Base-by-base conservation (phyloP, 2,797 vertebrate species). In the Catharus ustulatus region DNA sequence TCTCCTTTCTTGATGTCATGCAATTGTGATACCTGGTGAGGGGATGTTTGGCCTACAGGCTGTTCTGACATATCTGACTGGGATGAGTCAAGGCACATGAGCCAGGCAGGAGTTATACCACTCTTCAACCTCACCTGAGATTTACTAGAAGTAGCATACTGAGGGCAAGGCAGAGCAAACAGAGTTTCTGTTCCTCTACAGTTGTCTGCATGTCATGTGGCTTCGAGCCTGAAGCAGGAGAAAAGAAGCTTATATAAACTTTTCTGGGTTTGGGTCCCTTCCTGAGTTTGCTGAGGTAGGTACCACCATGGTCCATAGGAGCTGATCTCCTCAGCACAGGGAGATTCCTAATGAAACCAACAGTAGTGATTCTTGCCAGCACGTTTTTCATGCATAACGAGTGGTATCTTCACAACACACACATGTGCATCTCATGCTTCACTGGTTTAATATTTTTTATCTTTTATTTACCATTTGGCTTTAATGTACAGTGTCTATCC, bases 231-330 rank as follows among this genome's bases (percentile, higher is more conserved):
- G 32, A 52, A 71, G 18, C 24, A 78, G n/a, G 27, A 88, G 76
- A 22, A 61, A 71, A 68, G 13, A 62, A 87, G 20, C 4, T 64
- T 51, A 40, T 40, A 36, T 36, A 80, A 80, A 78, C 17, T 4
- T 66, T 89, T 59, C 29, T 52, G 23, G 18, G 3, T 89, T 84
- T 23, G 29, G 3, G 4, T 36, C 9, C 18, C 11, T 63, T 67
- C 32, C 64, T 45, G 78, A 55, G 6, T 40, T 38, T 42, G 21
- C 6, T 8, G 5, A 23, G 4, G 7, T 29, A 34, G 38, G 27
- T 74, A 13, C 16, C 40, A 32, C 42, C 4, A 0, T 5, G 0
- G 23, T 57, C 42, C 46, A 40, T 1, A 1, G 27, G 20, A 78
- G 13, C 5, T 61, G 73, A 46, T 67, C 20, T 79, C 59, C 51